Evolutionary conservation across 1,140 invertebrate species (phyloP).

Genomic region (Heliconius nattereri): DNA sequence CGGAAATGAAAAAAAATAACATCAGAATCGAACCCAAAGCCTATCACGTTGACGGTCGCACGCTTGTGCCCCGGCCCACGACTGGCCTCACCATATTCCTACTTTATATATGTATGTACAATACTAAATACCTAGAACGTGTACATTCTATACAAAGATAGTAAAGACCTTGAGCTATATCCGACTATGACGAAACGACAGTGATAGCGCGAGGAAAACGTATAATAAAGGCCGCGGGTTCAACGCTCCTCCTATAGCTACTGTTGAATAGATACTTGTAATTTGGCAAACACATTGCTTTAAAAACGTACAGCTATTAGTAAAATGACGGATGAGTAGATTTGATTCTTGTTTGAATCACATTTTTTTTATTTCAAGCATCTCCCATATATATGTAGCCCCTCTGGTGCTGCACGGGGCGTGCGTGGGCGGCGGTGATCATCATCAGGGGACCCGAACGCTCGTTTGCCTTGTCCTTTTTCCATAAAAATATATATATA

Average conservation of each 20-base stretch:
- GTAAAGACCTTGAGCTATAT: slow-evolving; percentile 13
- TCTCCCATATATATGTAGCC: no score
- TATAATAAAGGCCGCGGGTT: background rate
- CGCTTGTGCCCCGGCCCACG: no score
- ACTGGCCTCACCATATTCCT: no score
- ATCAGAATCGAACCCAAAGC: no score
- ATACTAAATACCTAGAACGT: background rate
- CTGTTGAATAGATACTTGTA: background rate
- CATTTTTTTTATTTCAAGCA: background rate
- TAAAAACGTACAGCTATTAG: background rate
- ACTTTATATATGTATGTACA: background rate
- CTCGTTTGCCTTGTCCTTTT: no score
- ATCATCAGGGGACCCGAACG: no score
- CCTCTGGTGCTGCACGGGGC: no score
- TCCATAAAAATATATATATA: no score
- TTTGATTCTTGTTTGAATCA: background rate
- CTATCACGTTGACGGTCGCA: no score
- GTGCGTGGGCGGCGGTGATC: no score
- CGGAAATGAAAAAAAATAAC: no score
- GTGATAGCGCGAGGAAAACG: background rate
- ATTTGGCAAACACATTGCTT: background rate
- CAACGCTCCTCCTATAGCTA: background rate
- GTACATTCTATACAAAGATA: background rate
- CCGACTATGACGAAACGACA: background rate
- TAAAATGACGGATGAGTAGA: background rate